Evolutionary conservation across 2,888 invertebrate genomes (phyloP), one percentile per base, ranked within the genome.

Genomic region (Molorchus minor): DNA sequence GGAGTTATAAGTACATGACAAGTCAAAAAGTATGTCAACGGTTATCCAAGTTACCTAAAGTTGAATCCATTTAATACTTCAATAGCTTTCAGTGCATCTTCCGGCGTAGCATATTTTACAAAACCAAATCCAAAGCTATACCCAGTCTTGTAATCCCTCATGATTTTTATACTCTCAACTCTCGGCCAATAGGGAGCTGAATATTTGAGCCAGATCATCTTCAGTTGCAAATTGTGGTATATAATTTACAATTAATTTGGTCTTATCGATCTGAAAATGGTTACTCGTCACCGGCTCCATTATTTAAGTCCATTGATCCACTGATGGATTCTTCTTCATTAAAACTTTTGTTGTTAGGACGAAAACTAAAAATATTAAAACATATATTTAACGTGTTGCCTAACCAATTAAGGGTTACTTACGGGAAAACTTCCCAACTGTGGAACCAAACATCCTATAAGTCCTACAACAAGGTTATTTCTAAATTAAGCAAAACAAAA

Each of bases 101-200:
- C 91, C 65, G 92, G 90, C 58, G 89, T 87, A 52, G 89, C 86
- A 81, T 92, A 97, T 81, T 96, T 96, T 41, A 96, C 94, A 82
- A 97, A 97, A 35, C 96, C 97, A 82, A 96, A 97, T 36, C 97
- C 97, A 81, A 92, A 96, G 82, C 96, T 96, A 84, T 96, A 96
- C 45, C 95, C 95, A 80, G 96, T 95, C 87, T 93, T 84, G 56
- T 81, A 84, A 78, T 94, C 94, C 81, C 92, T 90, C 93, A 94
- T 94, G 72, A 97, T 93, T 72, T 95, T 87, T 79, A 93, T 93
- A 71, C 91, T 93, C 78, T 94, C 94, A 43, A 97, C 88, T 16
- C n/a, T n/a, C n/a, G n/a, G n/a, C n/a, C n/a, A n/a, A n/a, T n/a
- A n/a, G n/a, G 91, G 89, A 71, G 91, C 87, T n/a, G 81, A 97